phyloP scores from a whole-genome alignment of 2,113 vertebrate species.

The Ciconia stormi region DNA sequence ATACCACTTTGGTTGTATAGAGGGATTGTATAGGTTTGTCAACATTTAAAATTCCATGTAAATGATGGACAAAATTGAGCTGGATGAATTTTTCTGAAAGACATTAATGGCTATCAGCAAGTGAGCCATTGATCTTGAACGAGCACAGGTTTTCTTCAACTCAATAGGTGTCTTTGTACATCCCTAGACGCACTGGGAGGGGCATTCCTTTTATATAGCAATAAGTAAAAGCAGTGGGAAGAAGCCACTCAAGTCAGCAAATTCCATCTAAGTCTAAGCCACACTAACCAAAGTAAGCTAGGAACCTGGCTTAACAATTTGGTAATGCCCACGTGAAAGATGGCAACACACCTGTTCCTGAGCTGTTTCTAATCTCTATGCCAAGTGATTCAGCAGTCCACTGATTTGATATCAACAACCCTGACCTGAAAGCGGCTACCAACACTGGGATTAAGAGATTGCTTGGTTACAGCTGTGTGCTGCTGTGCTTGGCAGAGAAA shows the following conservation, averaged over 20 bases:
- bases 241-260: background rate
- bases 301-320: background rate
- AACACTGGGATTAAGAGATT: background rate
- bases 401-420: background rate
- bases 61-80: background rate
- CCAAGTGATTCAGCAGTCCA: background rate
- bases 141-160: background rate
- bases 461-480: background rate
- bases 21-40: background rate
- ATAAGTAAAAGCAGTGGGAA: background rate
- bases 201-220: background rate
- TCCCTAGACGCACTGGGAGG: background rate
- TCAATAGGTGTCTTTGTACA: background rate
- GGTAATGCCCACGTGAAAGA: background rate
- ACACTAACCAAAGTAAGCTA: accelerated
- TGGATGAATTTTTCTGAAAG: background rate
- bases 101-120: background rate
- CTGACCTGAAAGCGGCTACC: background rate
- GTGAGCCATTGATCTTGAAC: background rate
- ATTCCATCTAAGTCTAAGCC: background rate
- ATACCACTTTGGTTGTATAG: background rate
- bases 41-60: background rate
- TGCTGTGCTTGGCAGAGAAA: background rate
- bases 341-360: background rate
- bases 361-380: background rate